phyloP scores from a whole-genome alignment of 2,113 vertebrate genomes.

The Hyaena hyaena region DNA sequence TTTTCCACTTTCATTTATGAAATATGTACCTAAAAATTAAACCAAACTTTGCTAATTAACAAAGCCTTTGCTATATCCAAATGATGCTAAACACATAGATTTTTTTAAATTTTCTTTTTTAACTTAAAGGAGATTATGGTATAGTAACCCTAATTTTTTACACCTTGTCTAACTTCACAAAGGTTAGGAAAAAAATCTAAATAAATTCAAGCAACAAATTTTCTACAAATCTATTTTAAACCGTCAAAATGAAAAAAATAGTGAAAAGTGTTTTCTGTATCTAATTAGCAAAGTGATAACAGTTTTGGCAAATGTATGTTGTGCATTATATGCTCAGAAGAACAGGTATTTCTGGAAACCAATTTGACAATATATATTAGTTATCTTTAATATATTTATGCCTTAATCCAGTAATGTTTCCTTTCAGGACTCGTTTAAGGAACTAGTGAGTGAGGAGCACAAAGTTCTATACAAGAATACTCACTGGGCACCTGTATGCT shows the following conservation, averaged over 20 bases:
- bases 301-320: background rate
- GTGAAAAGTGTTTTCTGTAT: background rate
- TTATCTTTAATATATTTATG: background rate
- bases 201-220: background rate
- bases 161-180: background rate
- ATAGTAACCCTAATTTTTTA: background rate
- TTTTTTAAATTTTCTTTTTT: background rate
- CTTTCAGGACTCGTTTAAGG: background rate
- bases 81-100: background rate
- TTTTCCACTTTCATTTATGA: background rate
- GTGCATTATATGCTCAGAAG: background rate
- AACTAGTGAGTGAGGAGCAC: slow-evolving; percentile 6
- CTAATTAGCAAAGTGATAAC: background rate
- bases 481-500: background rate
- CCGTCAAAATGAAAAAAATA: background rate
- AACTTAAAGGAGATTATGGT: background rate
- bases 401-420: background rate
- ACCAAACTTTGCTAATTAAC: background rate
- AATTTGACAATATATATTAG: background rate
- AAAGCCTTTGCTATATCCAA: background rate
- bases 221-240: background rate
- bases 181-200: background rate
- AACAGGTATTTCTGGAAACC: background rate
- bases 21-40: background rate
- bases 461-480: background rate